Evolutionary conservation across 2,888 invertebrate genomes (phyloP).

Genomic region (Mantis religiosa): DNA sequence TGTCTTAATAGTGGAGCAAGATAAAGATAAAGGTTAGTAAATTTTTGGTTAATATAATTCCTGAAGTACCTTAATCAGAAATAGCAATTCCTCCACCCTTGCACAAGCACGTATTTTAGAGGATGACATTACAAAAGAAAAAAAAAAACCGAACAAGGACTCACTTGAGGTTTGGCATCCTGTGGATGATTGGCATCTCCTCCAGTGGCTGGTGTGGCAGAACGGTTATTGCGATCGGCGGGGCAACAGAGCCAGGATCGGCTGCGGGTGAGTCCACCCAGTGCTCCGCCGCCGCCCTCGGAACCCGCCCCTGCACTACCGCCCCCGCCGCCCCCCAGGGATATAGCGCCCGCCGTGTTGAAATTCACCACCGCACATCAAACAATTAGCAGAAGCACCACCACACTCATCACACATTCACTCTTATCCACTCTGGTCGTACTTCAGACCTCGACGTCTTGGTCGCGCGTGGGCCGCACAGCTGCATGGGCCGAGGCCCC

Average conservation of each 20-base stretch:
- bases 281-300: slow-evolving; percentile 40
- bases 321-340: slow-evolving; percentile 10
- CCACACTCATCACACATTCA: background rate
- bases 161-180: slow-evolving; percentile 12
- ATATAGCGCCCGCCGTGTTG: slow-evolving; percentile 14
- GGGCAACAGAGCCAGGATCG: slow-evolving; percentile 60
- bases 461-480: background rate
- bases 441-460: background rate
- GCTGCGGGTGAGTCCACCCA: slow-evolving; percentile 49
- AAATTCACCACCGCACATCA: background rate
- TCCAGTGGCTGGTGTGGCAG: background rate
- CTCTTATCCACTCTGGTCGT: background rate
- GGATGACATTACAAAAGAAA: too few species aligned
- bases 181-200: background rate
- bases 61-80: too few species aligned
- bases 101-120: too few species aligned
- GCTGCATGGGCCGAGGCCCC: background rate
- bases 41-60: too few species aligned
- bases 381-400: background rate
- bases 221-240: slow-evolving; percentile 25
- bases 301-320: slow-evolving; percentile 37
- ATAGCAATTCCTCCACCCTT: too few species aligned
- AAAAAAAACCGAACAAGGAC: background rate
- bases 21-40: too few species aligned
- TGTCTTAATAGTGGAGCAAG: too few species aligned